phyloP scores from a whole-genome alignment of 2,888 invertebrate species.

The Carabus problematicus region DNA sequence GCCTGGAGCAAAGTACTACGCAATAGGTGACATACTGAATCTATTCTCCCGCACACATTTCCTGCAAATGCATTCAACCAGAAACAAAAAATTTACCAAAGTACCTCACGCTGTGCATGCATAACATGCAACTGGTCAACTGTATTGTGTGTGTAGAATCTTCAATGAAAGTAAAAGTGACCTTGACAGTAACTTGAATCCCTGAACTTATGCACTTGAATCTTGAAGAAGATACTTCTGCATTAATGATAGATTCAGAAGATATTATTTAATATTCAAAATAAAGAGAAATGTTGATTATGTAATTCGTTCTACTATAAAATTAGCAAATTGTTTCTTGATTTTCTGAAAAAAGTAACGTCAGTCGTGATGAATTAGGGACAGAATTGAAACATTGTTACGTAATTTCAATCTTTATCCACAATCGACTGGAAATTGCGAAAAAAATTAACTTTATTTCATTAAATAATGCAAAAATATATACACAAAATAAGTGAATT shows the following conservation, averaged over 20 bases:
- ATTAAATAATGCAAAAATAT: too few relatives aligned
- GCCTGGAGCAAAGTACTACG: conserved; percentile 18
- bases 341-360: too few relatives aligned
- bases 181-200: background rate
- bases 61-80: conserved; percentile 18
- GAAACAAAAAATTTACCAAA: conserved; percentile 46
- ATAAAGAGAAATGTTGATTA: background rate
- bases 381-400: too few relatives aligned
- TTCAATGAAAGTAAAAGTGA: conserved; percentile 10
- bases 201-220: background rate
- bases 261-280: too few relatives aligned
- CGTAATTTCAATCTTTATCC: too few relatives aligned
- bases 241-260: too few relatives aligned
- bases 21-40: conserved; percentile 32
- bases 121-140: background rate
- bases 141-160: background rate
- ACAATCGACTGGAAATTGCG: too few relatives aligned
- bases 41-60: background rate
- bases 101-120: background rate
- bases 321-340: too few relatives aligned
- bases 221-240: too few relatives aligned
- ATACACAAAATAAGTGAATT: too few relatives aligned
- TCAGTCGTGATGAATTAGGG: too few relatives aligned
- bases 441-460: too few relatives aligned
- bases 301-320: background rate